phyloP scores from a whole-genome alignment of 2,888 invertebrate genomes.

The Cenopis cana region DNA sequence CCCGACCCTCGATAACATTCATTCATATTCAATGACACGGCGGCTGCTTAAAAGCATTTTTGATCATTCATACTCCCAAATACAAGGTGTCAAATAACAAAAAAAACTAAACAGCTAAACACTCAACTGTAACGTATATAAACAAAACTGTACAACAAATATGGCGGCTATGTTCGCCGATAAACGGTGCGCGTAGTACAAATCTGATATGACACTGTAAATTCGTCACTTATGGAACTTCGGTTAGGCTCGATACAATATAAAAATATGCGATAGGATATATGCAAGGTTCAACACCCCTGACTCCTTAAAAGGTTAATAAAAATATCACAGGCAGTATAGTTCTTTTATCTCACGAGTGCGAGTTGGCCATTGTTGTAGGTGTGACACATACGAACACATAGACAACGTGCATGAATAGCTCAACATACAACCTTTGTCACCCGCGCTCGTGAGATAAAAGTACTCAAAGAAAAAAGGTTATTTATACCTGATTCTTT shows the following conservation, averaged over 20 bases:
- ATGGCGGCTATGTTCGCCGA: not conserved
- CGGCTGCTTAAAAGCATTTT: not conserved
- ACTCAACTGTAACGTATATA: slow-evolving; percentile 11
- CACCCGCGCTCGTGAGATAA: too few relatives aligned
- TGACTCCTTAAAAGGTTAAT: not conserved
- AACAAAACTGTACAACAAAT: slow-evolving; percentile 20
- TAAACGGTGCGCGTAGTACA: slow-evolving; percentile 81
- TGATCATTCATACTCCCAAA: not conserved
- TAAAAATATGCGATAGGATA: slow-evolving; percentile 42
- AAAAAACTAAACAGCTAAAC: slow-evolving; percentile 6
- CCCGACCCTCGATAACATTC: too few relatives aligned
- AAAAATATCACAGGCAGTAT: not conserved
- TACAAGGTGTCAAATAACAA: not conserved
- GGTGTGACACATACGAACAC: too few relatives aligned
- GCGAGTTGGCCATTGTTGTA: too few relatives aligned
- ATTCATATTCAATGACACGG: too few relatives aligned
- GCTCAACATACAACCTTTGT: too few relatives aligned
- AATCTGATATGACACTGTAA: slow-evolving; percentile 74
- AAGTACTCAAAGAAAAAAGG: too few relatives aligned
- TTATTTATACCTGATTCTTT: not conserved
- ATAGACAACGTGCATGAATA: too few relatives aligned
- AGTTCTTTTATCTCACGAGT: too few relatives aligned
- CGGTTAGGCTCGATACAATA: slow-evolving; percentile 33
- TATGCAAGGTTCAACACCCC: slow-evolving; percentile 32
- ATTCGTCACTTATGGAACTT: slow-evolving; percentile 59